A percentile compares a stretch with the other conserved stretches of the same genome.
These are phyloP conservation scores for Glyphotaelius pellucidus DNA, from an alignment of 2,888 invertebrate genomes.

Conservation along the genomic window DNA sequence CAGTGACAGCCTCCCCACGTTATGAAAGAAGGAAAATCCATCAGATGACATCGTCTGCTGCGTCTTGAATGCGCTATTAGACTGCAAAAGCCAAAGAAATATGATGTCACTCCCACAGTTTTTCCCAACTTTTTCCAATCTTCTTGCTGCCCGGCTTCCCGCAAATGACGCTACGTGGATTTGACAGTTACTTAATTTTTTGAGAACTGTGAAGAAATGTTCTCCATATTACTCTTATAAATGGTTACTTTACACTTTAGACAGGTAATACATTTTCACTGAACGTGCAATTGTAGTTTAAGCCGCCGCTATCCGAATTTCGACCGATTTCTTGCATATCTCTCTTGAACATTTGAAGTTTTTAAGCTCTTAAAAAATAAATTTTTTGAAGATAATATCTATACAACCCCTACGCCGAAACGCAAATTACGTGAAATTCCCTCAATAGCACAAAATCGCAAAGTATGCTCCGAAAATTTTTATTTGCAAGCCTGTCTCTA, in stretches of 20 bases:
- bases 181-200: constrained; percentile 61
- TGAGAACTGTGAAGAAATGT: constrained; percentile 41
- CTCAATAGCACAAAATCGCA: no score
- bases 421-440: no score
- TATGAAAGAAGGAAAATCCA: constrained; percentile 63
- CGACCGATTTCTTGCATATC: no score
- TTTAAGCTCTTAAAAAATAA: no score
- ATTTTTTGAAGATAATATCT: no score
- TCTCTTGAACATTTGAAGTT: no score
- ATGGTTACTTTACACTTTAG: neutral
- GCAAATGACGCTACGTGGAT: constrained; percentile 53
- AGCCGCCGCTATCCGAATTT: no score
- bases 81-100: constrained; percentile 56
- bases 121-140: constrained; percentile 45
- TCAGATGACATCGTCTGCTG: constrained; percentile 58
- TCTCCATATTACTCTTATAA: constrained; percentile 2
- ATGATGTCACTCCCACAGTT: constrained; percentile 57
- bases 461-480: no score
- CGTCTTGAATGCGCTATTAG: constrained; percentile 59
- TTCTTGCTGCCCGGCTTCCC: constrained; percentile 38
- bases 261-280: neutral
- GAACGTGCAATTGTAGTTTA: neutral
- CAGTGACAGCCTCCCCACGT: constrained; percentile 40
- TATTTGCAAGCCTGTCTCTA: no score
- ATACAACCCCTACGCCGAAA: no score